phyloP scores from a whole-genome alignment of 2,888 invertebrate genomes.

The Encarsia formosa region DNA sequence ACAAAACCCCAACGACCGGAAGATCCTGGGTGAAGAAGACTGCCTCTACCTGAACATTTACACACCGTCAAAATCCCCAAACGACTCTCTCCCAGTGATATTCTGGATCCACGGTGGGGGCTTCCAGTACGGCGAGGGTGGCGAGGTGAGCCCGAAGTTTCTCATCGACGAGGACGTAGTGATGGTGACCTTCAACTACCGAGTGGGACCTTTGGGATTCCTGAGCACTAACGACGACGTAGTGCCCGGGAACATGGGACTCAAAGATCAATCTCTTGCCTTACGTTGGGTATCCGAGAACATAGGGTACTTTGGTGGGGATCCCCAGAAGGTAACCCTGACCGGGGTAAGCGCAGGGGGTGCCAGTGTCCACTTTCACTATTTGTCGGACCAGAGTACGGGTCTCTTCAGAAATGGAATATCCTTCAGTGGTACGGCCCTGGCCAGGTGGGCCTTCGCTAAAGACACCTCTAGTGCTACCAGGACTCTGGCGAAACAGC shows the following conservation, averaged over 20 bases:
- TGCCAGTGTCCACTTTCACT: slow-evolving; percentile 8
- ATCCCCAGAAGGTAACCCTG: background rate
- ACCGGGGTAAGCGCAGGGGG: slow-evolving; percentile 2
- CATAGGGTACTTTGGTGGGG: background rate
- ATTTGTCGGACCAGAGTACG: slow-evolving; percentile 1
- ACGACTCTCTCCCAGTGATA: background rate
- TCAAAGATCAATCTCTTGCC: slow-evolving; percentile 66
- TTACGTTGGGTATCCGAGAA: slow-evolving; percentile 59
- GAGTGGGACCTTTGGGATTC: slow-evolving; percentile 62
- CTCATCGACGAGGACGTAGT: slow-evolving; percentile 6
- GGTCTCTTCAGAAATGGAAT: slow-evolving; percentile 27
- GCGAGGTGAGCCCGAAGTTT: background rate
- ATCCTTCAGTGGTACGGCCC: slow-evolving; percentile 54
- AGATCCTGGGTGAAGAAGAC: slow-evolving; percentile 1
- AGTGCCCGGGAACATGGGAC: slow-evolving; percentile 63
- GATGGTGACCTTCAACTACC: slow-evolving; percentile 52
- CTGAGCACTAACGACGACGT: slow-evolving; percentile 64
- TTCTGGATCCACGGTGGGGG: slow-evolving; percentile 8
- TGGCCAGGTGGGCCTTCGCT: slow-evolving; percentile 58
- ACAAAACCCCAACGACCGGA: background rate
- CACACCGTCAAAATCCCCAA: background rate
- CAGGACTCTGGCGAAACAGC: slow-evolving; percentile 55
- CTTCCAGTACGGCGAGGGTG: background rate
- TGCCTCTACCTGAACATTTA: slow-evolving; percentile 8
- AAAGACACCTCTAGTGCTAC: background rate